Conservation (phyloP, 2,888 invertebrate genomes). For the Ischnura elegans region DNA sequence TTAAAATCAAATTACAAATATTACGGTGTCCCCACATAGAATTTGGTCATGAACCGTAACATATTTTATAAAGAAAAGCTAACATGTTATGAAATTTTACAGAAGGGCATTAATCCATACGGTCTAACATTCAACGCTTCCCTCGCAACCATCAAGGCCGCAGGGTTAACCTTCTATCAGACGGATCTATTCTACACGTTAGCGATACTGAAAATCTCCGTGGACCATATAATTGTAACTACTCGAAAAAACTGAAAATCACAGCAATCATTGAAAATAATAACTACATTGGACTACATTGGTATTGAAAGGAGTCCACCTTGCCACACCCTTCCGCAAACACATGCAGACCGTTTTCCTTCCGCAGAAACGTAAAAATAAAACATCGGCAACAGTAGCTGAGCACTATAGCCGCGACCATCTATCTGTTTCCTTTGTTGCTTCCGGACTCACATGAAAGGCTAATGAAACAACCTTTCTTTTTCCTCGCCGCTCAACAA, state of each 20-base stretch:
- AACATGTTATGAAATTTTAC: no score
- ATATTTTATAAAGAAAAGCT: no score
- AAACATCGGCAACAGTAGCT: neutral
- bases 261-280: no score
- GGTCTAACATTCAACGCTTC: neutral
- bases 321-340: neutral
- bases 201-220: no score
- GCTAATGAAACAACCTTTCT: slow-evolving; percentile 38
- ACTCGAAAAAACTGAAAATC: no score
- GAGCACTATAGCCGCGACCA: neutral
- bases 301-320: neutral
- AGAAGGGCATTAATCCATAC: no score
- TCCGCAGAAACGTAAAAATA: neutral
- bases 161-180: neutral
- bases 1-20: no score
- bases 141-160: neutral
- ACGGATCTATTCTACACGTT: no score
- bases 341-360: neutral
- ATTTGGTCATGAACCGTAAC: no score
- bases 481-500: neutral
- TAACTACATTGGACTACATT: neutral
- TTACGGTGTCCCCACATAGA: no score
- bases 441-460: slow-evolving; percentile 21
- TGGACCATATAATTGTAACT: no score
- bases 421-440: neutral